Conservation (phyloP, 2,888 invertebrate species). For the Tuta absoluta region DNA sequence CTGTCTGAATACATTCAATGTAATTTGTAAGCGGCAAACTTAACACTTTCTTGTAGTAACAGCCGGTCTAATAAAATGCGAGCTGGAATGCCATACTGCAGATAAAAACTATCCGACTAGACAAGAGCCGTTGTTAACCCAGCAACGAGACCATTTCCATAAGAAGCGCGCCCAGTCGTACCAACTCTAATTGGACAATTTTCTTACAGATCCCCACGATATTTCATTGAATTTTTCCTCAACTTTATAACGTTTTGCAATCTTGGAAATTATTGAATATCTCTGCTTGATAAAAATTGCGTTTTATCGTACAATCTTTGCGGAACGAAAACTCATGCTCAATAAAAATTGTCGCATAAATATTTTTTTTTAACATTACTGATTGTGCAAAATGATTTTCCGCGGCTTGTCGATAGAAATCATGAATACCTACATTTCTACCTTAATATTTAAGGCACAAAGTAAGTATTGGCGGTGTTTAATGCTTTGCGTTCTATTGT, state of each 20-base stretch:
- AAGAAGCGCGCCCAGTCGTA: slow-evolving; percentile 6
- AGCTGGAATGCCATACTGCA: slow-evolving; percentile 1
- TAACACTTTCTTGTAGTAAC: neutral
- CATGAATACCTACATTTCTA: too few relatives aligned
- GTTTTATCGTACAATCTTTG: neutral
- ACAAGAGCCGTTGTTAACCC: slow-evolving; percentile 19
- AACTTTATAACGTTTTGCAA: slow-evolving; percentile 14
- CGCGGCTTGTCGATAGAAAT: too few relatives aligned
- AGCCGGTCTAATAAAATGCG: slow-evolving; percentile 1
- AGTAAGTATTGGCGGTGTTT: too few relatives aligned
- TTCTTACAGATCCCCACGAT: slow-evolving; percentile 17
- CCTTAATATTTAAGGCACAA: too few relatives aligned
- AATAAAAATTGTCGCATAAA: too few relatives aligned
- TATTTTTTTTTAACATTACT: too few relatives aligned
- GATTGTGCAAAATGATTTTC: too few relatives aligned
- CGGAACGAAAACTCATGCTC: too few relatives aligned
- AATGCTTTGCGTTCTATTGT: too few relatives aligned
- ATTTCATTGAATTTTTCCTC: slow-evolving; percentile 21
- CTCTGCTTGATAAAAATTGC: neutral
- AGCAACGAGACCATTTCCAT: slow-evolving; percentile 18
- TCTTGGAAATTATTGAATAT: slow-evolving; percentile 9
- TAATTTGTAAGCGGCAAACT: neutral
- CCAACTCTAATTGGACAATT: slow-evolving; percentile 23
- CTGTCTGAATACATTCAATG: neutral
- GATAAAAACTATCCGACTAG: slow-evolving; percentile 6